These are phyloP conservation scores for Canis aureus DNA, from an alignment of 2,113 vertebrate species.

Conservation along the genomic window DNA sequence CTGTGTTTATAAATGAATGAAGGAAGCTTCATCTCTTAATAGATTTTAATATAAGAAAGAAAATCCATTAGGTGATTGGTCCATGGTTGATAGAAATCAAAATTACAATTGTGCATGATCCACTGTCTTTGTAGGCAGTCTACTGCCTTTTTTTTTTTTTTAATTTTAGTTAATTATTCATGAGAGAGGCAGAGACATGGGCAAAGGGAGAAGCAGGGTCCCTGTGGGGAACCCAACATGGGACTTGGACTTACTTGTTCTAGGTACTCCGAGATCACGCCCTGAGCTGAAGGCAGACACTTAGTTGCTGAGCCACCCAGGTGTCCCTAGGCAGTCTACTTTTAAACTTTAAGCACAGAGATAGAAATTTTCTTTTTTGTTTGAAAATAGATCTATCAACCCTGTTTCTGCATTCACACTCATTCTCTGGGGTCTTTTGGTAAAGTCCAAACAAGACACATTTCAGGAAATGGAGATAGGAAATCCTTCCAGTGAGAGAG, in stretches of 20 bases:
- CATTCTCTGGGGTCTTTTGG: background rate
- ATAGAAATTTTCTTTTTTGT: constrained; percentile 14
- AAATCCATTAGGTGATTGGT: background rate
- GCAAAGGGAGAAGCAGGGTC: too few relatives aligned
- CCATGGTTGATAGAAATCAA: background rate
- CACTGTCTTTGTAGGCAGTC: background rate
- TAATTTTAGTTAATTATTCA: too few relatives aligned
- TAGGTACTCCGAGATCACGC: too few relatives aligned
- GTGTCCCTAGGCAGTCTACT: background rate
- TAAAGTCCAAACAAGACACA: constrained; percentile 4
- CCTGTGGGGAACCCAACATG: too few relatives aligned
- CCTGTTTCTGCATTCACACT: background rate
- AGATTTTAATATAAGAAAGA: background rate
- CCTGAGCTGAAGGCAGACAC: too few relatives aligned
- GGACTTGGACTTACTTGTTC: too few relatives aligned
- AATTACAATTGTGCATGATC: background rate
- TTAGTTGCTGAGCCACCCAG: too few relatives aligned
- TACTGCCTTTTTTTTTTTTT: background rate
- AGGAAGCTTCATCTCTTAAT: background rate
- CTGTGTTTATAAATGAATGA: background rate
- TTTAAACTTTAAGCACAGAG: background rate
- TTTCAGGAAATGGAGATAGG: background rate
- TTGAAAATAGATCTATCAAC: constrained; percentile 15
- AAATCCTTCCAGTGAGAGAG: constrained; percentile 18
- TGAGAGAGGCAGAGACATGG: too few relatives aligned